A percentile compares a stretch with the other conserved stretches of the same genome.
Evolutionary conservation across 2,888 invertebrate species (phyloP).

Genomic region (Agrochola macilenta): DNA sequence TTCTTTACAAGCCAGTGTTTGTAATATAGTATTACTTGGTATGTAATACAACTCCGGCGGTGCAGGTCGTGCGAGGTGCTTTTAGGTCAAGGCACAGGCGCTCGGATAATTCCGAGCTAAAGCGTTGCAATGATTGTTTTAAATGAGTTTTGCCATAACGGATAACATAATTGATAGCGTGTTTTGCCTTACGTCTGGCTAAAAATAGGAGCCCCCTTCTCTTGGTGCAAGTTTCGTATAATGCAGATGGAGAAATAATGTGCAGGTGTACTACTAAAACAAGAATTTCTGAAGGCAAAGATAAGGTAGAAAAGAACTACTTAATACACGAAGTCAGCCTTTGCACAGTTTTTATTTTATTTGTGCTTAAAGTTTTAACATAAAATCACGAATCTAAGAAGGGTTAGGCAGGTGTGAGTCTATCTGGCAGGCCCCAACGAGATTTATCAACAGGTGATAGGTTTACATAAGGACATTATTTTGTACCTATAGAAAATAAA

Average conservation of each 20-base stretch:
- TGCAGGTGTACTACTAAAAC: neutral
- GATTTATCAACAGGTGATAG: no score
- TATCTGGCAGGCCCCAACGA: no score
- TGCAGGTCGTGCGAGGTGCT: conserved; percentile 57
- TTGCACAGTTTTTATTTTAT: neutral
- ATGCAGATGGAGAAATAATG: conserved; percentile 10
- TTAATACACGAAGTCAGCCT: neutral
- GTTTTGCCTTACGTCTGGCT: conserved; percentile 16
- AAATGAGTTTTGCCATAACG: conserved; percentile 62
- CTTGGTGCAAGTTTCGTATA: neutral
- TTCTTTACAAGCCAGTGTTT: conserved; percentile 16
- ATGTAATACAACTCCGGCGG: conserved; percentile 54
- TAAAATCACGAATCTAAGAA: no score
- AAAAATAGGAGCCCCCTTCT: conserved; percentile 29
- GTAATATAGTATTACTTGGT: conserved; percentile 40
- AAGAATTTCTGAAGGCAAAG: neutral
- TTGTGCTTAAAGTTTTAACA: neutral
- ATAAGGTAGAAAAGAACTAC: neutral
- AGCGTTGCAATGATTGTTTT: conserved; percentile 60
- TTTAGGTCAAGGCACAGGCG: conserved; percentile 63
- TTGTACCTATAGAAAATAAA: no score
- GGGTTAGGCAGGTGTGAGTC: no score
- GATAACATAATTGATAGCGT: conserved; percentile 60
- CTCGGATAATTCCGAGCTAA: conserved; percentile 47
- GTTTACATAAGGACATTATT: no score